These are phyloP conservation scores for Galeruca laticollis DNA, from an alignment of 2,888 invertebrate genomes.

Conservation along the genomic window DNA sequence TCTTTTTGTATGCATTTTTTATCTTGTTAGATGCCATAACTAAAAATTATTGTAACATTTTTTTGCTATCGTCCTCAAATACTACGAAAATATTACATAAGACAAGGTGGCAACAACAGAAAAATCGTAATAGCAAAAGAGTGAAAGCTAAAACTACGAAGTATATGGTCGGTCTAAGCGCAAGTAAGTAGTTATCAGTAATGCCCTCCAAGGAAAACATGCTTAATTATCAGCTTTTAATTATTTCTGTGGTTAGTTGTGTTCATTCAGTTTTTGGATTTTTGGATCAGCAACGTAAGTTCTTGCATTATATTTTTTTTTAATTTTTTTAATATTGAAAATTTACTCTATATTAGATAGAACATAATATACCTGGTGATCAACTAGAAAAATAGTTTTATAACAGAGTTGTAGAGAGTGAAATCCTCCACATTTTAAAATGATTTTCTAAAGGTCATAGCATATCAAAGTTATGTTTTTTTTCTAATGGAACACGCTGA, in stretches of 20 bases:
- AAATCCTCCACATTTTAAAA: too few relatives aligned
- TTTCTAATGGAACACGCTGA: too few relatives aligned
- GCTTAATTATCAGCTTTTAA: conserved; percentile 52
- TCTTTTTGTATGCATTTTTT: not conserved
- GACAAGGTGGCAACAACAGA: conserved; percentile 22
- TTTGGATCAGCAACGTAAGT: conserved; percentile 59
- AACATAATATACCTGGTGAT: too few relatives aligned
- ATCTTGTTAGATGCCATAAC: not conserved
- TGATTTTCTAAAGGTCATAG: too few relatives aligned
- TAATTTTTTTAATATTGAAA: not conserved
- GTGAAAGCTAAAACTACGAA: conserved; percentile 56
- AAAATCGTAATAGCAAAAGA: conserved; percentile 52
- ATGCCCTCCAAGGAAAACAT: conserved; percentile 49
- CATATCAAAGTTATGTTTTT: too few relatives aligned
- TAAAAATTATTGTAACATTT: not conserved
- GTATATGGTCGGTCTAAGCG: conserved; percentile 42
- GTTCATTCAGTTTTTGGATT: conserved; percentile 50
- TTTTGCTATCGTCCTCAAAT: conserved; percentile 9
- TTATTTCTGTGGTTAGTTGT: conserved; percentile 48
- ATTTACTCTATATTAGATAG: too few relatives aligned
- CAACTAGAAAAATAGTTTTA: too few relatives aligned
- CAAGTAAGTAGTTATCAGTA: conserved; percentile 36
- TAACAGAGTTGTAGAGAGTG: too few relatives aligned
- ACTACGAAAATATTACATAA: conserved; percentile 26
- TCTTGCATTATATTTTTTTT: conserved; percentile 11